Base-by-base conservation (phyloP, 1,140 invertebrate genomes). In the Nautilus pompilius region DNA sequence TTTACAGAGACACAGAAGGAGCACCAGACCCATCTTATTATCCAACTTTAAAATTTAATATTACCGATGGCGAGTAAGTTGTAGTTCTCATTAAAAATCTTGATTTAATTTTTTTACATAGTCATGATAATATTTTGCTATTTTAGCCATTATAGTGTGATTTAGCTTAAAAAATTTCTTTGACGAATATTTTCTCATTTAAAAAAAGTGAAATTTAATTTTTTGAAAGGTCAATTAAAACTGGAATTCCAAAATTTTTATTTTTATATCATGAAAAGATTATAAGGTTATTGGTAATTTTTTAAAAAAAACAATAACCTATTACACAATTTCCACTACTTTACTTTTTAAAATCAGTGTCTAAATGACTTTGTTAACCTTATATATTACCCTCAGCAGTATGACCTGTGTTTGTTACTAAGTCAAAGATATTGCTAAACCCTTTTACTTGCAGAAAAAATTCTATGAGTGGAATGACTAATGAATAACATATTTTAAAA, bases 31-130 rank as follows among this genome's bases (percentile, higher is more conserved):
- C 49, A 0, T 22, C 26, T 17, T 53, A 20, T 24, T 53, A 53
- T 26, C 49, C 49, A 53, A 20, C 49, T 24, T 28, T 53, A 28
- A 53, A 53, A 28, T 28, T 53, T 26, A 53, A 53, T 26, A 6
- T 53, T 6, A 53, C 49, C 24, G 49, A 53, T 53, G 49, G 49
- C 49, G 49, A 53, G 49, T 53, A 26, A 53, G 49, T 53, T 17
- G 0, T 20, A 4, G 6, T 20, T 6, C 29, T 53, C 24, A 6
- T 53, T 20, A 17, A 10, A 20, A 1, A 10, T n/a, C n/a, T 10
- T 10, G n/a, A 10, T n/a, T 8, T 10, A 10, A 10, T 41, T 41
- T 10, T n/a, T 10, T 10, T 8, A 41, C 36, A 41, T 10, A 41
- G n/a, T 41, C 8, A n/a, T 41, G n/a, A 41, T n/a, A 8, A 10